Base-by-base conservation (phyloP, 2,888 invertebrate genomes). In the Tuberolachnus salignus region DNA sequence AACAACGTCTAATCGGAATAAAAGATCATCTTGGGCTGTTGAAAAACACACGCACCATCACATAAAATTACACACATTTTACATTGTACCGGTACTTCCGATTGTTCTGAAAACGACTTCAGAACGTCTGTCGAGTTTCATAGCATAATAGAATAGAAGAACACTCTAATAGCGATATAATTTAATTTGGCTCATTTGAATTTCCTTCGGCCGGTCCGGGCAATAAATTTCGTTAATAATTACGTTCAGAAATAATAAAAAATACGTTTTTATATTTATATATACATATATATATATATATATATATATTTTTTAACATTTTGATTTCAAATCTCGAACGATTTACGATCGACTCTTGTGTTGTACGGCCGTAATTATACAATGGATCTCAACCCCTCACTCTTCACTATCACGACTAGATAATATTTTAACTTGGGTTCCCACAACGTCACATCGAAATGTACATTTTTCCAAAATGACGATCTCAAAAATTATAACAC, bases 341-440 rank as follows among this genome's bases (percentile, higher is more conserved):
- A 57, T 70, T 70, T 70, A 57, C 57, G 44, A 23, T 70, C 23
- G 23, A 16, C 23, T 70, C 16, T n/a, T 55, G 44, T 70, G 53
- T 42, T 57, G 44, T 21, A 6, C 23, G 11, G 23, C 57, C 70
- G 16, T 55, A 49, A 13, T 34, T 11, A 57, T 63, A 69, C 69
- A 55, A 42, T 10, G 10, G 16, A 23, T 42, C 3, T n/a, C 34
- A 34, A 34, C 34, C 34, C 34, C 34, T 6, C 34, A 34, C 66
- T 9, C 44, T 44, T 70, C 57, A 23, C n/a, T 42, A 42, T 21
- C 55, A 16, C 21, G 42, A 55, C 42, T 55, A 44, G 49, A 26
- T 21, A 6, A 11, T 57, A 57, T 70, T 70, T 70, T 44, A 10
- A 21, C 23, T 44, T 16, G 14, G 21, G 44, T 57, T 44, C 57